Conservation (phyloP, 64 coral and sea anemone genomes). For the Actinia equina region DNA sequence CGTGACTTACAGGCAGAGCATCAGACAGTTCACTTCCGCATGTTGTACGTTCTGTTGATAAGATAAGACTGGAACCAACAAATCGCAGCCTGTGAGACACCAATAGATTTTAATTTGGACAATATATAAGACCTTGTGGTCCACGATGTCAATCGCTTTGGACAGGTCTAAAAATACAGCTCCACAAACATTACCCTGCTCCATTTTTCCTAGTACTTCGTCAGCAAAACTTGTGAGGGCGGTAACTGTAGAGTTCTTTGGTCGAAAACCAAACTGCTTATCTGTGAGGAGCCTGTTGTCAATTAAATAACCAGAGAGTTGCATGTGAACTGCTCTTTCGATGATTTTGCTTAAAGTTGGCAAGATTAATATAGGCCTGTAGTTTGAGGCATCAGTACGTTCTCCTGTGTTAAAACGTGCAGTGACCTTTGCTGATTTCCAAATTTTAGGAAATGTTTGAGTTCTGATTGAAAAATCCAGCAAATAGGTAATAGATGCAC, state of each 20-base stretch:
- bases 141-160: conserved; percentile 33
- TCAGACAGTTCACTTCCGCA: conserved; percentile 19
- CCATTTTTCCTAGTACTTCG: conserved; percentile 38
- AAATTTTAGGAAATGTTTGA: conserved; percentile 45
- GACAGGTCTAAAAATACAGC: conserved; percentile 43
- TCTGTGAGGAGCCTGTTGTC: conserved; percentile 18
- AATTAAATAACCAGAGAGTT: conserved; percentile 31
- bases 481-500: conserved; percentile 31
- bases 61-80: conserved; percentile 36
- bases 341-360: conserved; percentile 47
- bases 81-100: not conserved
- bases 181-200: conserved; percentile 30
- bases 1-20: not conserved
- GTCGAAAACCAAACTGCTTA: conserved; percentile 55
- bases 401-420: conserved; percentile 56
- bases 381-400: conserved; percentile 49
- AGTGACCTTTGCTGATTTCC: conserved; percentile 58
- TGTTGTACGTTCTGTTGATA: not conserved
- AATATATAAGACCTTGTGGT: conserved; percentile 8
- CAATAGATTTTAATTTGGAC: conserved; percentile 23
- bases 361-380: conserved; percentile 37
- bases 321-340: conserved; percentile 27
- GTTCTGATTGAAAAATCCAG: conserved; percentile 48
- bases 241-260: conserved; percentile 15
- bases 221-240: conserved; percentile 30